Evolutionary conservation across 2,888 invertebrate genomes (phyloP).

Genomic region (Cerceris ruficornis): DNA sequence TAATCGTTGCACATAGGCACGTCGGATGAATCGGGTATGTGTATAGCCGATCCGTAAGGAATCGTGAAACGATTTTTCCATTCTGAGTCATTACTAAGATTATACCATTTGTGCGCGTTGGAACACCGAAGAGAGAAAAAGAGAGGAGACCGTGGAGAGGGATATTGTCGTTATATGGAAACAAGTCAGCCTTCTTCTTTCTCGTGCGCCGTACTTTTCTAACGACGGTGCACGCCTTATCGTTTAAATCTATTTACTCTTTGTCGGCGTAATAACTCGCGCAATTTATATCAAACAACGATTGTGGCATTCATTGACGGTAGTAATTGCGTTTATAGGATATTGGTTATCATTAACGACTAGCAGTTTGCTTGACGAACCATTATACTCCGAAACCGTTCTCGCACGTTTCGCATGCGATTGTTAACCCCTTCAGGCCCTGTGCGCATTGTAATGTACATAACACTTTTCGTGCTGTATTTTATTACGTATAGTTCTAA

Average conservation of each 20-base stretch:
- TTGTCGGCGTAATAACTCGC: slow-evolving; percentile 27
- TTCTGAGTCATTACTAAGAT: slow-evolving; percentile 15
- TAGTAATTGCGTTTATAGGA: slow-evolving; percentile 47
- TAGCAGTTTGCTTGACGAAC: neutral
- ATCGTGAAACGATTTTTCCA: slow-evolving; percentile 24
- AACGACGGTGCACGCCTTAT: slow-evolving; percentile 8
- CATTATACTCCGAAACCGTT: too few species aligned
- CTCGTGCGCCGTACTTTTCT: too few species aligned
- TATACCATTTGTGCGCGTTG: slow-evolving; percentile 20
- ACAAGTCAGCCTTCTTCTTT: neutral
- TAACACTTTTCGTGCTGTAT: too few species aligned
- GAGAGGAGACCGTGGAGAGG: slow-evolving; percentile 3
- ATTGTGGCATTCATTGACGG: slow-evolving; percentile 55
- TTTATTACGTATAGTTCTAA: too few species aligned
- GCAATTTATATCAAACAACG: slow-evolving; percentile 13
- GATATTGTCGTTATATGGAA: neutral
- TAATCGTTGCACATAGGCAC: neutral
- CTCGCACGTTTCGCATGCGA: too few species aligned
- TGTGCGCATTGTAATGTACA: too few species aligned
- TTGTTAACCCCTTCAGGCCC: too few species aligned
- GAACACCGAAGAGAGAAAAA: neutral
- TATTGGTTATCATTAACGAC: slow-evolving; percentile 22
- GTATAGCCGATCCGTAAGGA: slow-evolving; percentile 9
- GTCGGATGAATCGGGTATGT: neutral
- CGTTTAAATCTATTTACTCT: slow-evolving; percentile 12